Evolutionary conservation across 1,140 invertebrate species (phyloP), one percentile per base, ranked within the genome.

Genomic region (Drosophila pectinifera): DNA sequence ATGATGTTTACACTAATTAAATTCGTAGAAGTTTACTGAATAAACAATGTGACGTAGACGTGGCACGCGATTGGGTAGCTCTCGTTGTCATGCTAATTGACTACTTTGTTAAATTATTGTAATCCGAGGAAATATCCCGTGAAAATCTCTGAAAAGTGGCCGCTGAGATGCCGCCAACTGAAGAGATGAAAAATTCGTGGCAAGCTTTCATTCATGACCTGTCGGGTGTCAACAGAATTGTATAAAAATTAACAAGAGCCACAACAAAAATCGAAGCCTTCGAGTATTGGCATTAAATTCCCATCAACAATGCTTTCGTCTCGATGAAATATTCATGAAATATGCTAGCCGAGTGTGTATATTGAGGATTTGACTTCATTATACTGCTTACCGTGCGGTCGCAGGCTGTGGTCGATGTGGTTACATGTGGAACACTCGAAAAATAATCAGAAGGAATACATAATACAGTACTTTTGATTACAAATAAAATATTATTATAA

Each of bases 51-150:
- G n/a, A 34, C n/a, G n/a, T n/a, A 46, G 22, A 69, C 67, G 51
- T 78, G 81, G 68, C 81, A 84, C 82, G 81, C 82, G 68, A 84
- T 39, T 56, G 41, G 42, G 18, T 31, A 31, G 62, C 26, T 68
- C 48, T 39, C 48, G 58, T 67, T 67, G 65, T 62, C 79, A 65
- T 61, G 83, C 55, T 79, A 86, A 86, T 88, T 82, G 78, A 82
- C 65, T 88, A 82, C 63, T 86, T 83, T 73, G 82, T 69, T 63
- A 70, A 88, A 83, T 83, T 86, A 70, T 79, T 63, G 65, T 83
- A 76, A 79, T 79, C 74, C 65, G 55, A 48, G 62, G 43, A 49
- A 31, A 24, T 36, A 49, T 64, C 24, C 55, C 59, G 68, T 26
- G 28, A 14, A 62, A 63, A 61, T 7, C 8, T 6, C 26, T 14